A percentile compares a stretch with the other conserved stretches of the same genome.
Conservation (phyloP, 2,797 vertebrate genomes). For the Enteromius thamalakanensis region DNA sequence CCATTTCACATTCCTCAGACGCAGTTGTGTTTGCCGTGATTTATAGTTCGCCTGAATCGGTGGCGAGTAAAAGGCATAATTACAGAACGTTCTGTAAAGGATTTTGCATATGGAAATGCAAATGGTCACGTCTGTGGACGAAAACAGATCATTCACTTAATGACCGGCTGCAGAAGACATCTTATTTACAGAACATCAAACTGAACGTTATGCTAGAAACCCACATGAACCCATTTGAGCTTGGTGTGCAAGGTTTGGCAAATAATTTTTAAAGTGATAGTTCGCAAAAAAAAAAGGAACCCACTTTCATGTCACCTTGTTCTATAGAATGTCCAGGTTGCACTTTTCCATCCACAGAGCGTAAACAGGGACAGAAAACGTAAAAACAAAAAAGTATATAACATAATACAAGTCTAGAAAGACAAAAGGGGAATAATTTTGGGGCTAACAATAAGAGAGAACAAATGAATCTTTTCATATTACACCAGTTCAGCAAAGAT, state of each 20-base stretch:
- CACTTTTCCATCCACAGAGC: neutral
- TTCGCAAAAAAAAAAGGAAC: neutral
- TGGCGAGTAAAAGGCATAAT: conserved; percentile 19
- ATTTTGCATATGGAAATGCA: conserved; percentile 38
- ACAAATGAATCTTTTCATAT: neutral
- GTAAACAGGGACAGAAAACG: neutral
- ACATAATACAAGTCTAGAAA: neutral
- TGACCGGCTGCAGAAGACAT: conserved; percentile 12
- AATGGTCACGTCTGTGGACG: conserved; percentile 2
- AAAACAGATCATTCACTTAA: conserved; percentile 33
- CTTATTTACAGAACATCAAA: conserved; percentile 35
- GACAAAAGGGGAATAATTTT: neutral
- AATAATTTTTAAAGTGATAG: neutral
- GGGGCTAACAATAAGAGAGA: neutral
- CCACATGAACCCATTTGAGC: conserved; percentile 1
- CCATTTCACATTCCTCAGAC: conserved; percentile 30
- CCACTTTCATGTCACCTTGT: neutral
- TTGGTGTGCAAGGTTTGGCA: neutral
- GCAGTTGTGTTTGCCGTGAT: conserved; percentile 44
- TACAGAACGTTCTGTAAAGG: conserved; percentile 25
- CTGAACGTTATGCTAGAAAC: neutral
- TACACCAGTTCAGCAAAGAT: neutral
- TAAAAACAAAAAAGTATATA: neutral
- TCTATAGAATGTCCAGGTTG: neutral
- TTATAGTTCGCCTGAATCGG: conserved; percentile 20